A percentile compares a stretch with the other conserved stretches of the same genome.
These are phyloP conservation scores for Anabas testudineus DNA, from an alignment of 2,797 vertebrate genomes.

Conservation along the genomic window DNA sequence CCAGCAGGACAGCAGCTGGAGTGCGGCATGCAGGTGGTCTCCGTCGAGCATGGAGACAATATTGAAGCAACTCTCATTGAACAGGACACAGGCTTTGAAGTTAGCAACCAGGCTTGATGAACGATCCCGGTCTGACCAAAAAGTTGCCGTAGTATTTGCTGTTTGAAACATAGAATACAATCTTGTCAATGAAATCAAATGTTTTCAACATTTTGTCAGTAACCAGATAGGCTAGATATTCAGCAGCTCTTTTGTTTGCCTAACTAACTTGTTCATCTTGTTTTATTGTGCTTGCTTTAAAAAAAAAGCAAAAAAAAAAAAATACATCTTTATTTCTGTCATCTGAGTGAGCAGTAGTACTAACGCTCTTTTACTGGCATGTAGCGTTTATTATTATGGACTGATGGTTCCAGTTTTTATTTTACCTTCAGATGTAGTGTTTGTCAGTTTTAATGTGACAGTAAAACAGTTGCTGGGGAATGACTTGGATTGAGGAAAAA, in stretches of 20 bases:
- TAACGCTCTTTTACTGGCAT: slow-evolving; percentile 57
- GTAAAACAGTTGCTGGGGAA: slow-evolving; percentile 13
- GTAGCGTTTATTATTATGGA: slow-evolving; percentile 52
- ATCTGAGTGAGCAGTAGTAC: slow-evolving; percentile 40
- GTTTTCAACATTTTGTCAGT: slow-evolving; percentile 66
- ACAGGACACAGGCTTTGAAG: slow-evolving; percentile 39
- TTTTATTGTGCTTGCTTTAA: slow-evolving; percentile 39
- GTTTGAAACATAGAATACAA: slow-evolving; percentile 56
- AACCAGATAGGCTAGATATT: slow-evolving; percentile 54
- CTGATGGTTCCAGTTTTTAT: slow-evolving; percentile 52
- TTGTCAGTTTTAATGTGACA: slow-evolving; percentile 47
- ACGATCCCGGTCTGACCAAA: slow-evolving; percentile 39
- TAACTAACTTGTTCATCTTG: slow-evolving; percentile 53
- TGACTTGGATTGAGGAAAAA: slow-evolving; percentile 2
- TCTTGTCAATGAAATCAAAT: slow-evolving; percentile 44
- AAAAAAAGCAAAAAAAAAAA: not conserved
- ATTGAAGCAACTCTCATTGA: slow-evolving; percentile 23
- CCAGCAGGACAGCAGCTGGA: not conserved
- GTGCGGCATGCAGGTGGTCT: not conserved
- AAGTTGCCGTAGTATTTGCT: slow-evolving; percentile 51
- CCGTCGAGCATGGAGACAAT: not conserved
- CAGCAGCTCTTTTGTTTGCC: slow-evolving; percentile 50
- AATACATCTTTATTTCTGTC: slow-evolving; percentile 39
- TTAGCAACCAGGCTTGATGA: slow-evolving; percentile 56
- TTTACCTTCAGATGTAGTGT: slow-evolving; percentile 52